A percentile compares a stretch with the other conserved stretches of the same genome.
Conservation (phyloP, 2,113 vertebrate species). For the Scytalopus superciliaris region DNA sequence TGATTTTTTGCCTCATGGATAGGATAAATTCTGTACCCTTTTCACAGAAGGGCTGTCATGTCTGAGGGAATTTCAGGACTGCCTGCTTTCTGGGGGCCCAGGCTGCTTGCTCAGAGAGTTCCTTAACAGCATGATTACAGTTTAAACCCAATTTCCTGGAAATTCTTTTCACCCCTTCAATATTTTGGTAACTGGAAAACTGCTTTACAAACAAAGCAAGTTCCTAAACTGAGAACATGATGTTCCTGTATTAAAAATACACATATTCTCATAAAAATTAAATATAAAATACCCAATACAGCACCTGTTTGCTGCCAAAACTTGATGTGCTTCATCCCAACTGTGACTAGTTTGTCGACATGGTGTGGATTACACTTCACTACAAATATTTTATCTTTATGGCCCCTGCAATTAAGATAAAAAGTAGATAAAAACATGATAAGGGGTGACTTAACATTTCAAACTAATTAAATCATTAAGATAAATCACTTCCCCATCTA, state of each 20-base stretch:
- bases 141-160: background rate
- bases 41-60: background rate
- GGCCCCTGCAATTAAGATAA: constrained; percentile 80
- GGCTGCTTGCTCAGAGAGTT: background rate
- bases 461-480: background rate
- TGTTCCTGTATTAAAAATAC: background rate
- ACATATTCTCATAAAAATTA: background rate
- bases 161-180: background rate
- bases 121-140: background rate
- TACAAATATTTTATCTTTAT: constrained; percentile 96
- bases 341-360: constrained; percentile 90
- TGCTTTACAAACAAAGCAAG: background rate
- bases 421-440: background rate
- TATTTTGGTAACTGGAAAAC: background rate
- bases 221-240: background rate
- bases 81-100: background rate
- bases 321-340: constrained; percentile 96
- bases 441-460: background rate
- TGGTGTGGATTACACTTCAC: constrained; percentile 93
- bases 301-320: constrained; percentile 98
- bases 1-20: background rate
- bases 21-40: background rate
- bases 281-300: background rate
- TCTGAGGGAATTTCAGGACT: background rate
- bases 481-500: background rate